Evolutionary conservation across 2,113 vertebrate species (phyloP).

Genomic region (Pygathrix nemaeus): DNA sequence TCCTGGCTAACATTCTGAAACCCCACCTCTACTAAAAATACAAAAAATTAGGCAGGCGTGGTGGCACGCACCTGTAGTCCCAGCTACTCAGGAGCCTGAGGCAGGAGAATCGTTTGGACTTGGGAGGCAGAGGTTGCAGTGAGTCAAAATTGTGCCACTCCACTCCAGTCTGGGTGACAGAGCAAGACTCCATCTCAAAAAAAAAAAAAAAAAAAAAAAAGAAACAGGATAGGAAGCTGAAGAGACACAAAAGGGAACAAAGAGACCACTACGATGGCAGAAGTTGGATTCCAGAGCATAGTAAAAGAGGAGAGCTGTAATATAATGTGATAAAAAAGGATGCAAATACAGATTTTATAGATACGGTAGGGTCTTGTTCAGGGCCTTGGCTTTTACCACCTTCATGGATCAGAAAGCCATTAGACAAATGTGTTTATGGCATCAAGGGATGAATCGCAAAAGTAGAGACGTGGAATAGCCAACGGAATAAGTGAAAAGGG

Average conservation of each 20-base stretch:
- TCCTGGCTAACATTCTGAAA: too few species aligned
- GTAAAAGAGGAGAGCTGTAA: not conserved
- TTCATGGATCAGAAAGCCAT: not conserved
- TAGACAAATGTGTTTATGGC: not conserved
- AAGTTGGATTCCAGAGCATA: not conserved
- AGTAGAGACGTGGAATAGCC: not conserved
- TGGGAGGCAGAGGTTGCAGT: too few species aligned
- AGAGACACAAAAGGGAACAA: not conserved
- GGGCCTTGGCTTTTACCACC: not conserved
- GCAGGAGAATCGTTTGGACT: too few species aligned
- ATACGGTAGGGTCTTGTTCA: not conserved
- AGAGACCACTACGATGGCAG: not conserved
- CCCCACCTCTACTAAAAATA: too few species aligned
- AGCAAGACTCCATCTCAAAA: not conserved
- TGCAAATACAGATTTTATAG: not conserved
- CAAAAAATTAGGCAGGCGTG: too few species aligned
- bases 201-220: not conserved
- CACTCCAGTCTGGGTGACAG: too few species aligned
- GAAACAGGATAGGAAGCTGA: not conserved
- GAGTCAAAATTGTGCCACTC: too few species aligned
- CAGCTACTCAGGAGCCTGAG: too few species aligned
- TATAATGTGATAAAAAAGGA: not conserved
- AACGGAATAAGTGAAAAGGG: not conserved
- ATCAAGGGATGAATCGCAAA: not conserved
- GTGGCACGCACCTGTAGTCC: too few species aligned